Base-by-base conservation (phyloP, 2,888 invertebrate species). In the Parochlus steinenii region DNA sequence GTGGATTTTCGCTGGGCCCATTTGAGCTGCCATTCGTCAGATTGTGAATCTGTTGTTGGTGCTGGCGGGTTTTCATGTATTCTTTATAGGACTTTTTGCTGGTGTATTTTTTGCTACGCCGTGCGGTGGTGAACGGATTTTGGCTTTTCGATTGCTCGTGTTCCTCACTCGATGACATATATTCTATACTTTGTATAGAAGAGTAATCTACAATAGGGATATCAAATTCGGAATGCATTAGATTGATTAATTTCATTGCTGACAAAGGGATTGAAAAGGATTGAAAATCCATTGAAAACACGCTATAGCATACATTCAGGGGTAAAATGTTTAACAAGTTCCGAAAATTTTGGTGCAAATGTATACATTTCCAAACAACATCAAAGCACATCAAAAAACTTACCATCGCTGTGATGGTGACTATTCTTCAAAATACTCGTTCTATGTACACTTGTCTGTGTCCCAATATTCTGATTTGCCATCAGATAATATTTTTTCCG, bases 1-100 rank as follows among this genome's bases (percentile, higher is more conserved):
- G 46, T 6, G 51, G 47, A 46, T 56, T 52, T 40, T 56, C 53
- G 31, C 53, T 55, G 29, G 52, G 49, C 51, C 51, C 48, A 16
- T 22, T 22, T 11, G 14, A 14, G 15, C n/a, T 29, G 14, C 29
- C 15, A 16, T 19, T 34, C 15, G 5, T 11, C 12, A 14, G 10
- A 11, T 6, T 18, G 16, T 14, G n/a, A 14, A 6, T 22, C 19
- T 30, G 18, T 6, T 3, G 5, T n/a, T 11, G 17, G 16, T 34
- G 34, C 29, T 27, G 34, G 33, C 58, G 51, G 11, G 57, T 55
- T 16, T 55, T 52, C 52, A 57, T 54, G 37, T 58, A 58, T 35
- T 58, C 58, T 30, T 52, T 46, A 38, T 56, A 58, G n/a, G 56
- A 47, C 26, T 58, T 58, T 26, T 58, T 58, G 45, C 58, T 58